Conservation (phyloP, 2,888 invertebrate species). For the Standfussiana lucernea region DNA sequence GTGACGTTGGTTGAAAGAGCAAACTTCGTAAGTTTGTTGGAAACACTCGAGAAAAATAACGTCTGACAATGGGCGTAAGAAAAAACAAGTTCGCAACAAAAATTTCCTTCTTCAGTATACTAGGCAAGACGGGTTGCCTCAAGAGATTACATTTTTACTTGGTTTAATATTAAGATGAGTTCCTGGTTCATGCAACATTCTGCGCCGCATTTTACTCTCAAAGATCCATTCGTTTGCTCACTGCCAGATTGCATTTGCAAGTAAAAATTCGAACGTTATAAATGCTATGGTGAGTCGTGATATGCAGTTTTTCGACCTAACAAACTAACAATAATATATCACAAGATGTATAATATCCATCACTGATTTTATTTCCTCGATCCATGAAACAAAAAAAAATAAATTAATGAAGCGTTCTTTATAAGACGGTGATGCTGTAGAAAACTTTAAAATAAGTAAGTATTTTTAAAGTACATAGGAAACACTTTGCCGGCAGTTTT, state of each 20-base stretch:
- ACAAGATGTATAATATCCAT: neutral
- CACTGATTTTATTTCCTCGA: neutral
- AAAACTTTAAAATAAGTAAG: conserved; percentile 30
- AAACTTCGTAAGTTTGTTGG: conserved; percentile 46
- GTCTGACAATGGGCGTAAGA: conserved; percentile 39
- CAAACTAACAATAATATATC: neutral
- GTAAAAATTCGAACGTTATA: conserved; percentile 16
- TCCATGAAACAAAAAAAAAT: conserved; percentile 2
- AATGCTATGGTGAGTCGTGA: neutral
- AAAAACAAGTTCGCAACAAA: conserved; percentile 52
- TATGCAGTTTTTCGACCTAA: neutral
- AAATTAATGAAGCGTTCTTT: conserved; percentile 14
- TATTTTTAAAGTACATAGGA: conserved; percentile 34
- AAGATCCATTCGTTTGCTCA: conserved; percentile 32
- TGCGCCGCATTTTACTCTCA: conserved; percentile 38
- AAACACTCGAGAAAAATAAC: conserved; percentile 57
- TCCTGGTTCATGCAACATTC: conserved; percentile 48
- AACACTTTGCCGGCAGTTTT: conserved; percentile 36
- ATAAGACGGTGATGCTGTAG: conserved; percentile 2
- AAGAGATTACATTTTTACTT: conserved; percentile 64
- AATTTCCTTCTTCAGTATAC: conserved; percentile 30
- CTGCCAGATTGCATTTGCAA: conserved; percentile 38
- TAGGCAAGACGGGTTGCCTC: conserved; percentile 31
- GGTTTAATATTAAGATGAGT: conserved; percentile 54
- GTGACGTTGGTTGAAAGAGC: conserved; percentile 37